These are phyloP conservation scores for Rhinoderma darwinii DNA, from an alignment of 2,113 vertebrate species.

Conservation along the genomic window DNA sequence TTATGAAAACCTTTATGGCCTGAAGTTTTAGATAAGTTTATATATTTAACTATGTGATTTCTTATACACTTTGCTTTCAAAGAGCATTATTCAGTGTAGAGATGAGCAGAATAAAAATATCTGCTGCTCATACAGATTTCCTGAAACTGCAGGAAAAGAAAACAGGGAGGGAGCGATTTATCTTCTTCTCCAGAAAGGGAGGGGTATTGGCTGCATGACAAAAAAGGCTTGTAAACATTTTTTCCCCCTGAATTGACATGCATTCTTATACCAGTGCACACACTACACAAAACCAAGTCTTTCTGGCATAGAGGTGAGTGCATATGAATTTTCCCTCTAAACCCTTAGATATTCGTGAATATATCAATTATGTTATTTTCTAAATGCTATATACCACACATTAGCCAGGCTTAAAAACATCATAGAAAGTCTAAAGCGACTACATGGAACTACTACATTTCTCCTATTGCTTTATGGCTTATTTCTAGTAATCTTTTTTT, in stretches of 20 bases:
- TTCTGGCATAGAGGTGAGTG: constrained; percentile 8
- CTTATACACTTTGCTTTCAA: no score
- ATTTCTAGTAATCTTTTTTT: background rate
- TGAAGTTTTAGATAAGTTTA: background rate
- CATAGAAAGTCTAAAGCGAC: no score
- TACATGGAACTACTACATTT: background rate
- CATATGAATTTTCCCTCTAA: background rate
- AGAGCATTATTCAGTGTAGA: background rate
- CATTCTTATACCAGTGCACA: background rate
- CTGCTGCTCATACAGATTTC: background rate
- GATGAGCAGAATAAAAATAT: background rate
- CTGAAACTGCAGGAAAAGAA: background rate
- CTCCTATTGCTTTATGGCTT: background rate
- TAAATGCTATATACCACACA: background rate
- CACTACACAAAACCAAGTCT: background rate
- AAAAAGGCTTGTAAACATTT: background rate
- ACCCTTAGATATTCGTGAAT: background rate
- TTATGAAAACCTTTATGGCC: no score
- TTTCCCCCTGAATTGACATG: no score
- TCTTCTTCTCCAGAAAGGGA: constrained; percentile 10
- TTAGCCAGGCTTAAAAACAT: background rate
- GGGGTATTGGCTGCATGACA: constrained; percentile 3
- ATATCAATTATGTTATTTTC: background rate
- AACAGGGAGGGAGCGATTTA: background rate
- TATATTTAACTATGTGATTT: background rate